A percentile compares a stretch with the other conserved stretches of the same genome.
phyloP scores from a whole-genome alignment of 2,888 invertebrate genomes.

The Lomographa bimaculata region DNA sequence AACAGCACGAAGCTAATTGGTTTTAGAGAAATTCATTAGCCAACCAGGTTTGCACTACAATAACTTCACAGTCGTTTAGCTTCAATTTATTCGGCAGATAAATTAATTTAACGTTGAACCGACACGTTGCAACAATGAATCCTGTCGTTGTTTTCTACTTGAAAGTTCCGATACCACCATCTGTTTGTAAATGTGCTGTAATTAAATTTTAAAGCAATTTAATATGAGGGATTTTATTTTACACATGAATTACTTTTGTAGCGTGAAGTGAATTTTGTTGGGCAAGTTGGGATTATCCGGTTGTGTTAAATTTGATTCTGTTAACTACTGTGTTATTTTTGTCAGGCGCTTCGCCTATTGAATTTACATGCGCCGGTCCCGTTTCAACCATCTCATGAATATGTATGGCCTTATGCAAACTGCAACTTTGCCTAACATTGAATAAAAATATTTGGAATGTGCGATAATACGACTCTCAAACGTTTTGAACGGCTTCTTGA shows the following conservation, averaged over 20 bases:
- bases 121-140: constrained; percentile 19
- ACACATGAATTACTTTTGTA: constrained; percentile 18
- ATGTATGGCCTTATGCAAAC: constrained; percentile 75
- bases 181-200: constrained; percentile 27
- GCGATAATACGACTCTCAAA: constrained; percentile 15
- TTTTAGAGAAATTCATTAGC: background rate
- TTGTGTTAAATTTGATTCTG: constrained; percentile 59
- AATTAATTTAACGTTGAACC: constrained; percentile 20
- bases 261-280: constrained; percentile 17
- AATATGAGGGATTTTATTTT: constrained; percentile 20
- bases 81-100: background rate
- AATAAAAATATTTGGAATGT: constrained; percentile 61
- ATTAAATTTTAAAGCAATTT: constrained; percentile 28
- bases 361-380: constrained; percentile 66
- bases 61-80: background rate
- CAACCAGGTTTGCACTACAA: background rate
- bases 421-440: constrained; percentile 64
- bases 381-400: constrained; percentile 67
- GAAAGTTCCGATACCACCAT: constrained; percentile 26
- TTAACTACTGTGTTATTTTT: constrained; percentile 64
- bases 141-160: constrained; percentile 22
- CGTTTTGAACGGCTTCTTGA: constrained; percentile 17
- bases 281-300: constrained; percentile 39
- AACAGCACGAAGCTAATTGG: constrained; percentile 3
- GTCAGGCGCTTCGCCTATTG: constrained; percentile 59